Evolutionary conservation across 2,113 vertebrate genomes (phyloP), one percentile per base, ranked within the genome.

Genomic region (Diadophis punctatus): DNA sequence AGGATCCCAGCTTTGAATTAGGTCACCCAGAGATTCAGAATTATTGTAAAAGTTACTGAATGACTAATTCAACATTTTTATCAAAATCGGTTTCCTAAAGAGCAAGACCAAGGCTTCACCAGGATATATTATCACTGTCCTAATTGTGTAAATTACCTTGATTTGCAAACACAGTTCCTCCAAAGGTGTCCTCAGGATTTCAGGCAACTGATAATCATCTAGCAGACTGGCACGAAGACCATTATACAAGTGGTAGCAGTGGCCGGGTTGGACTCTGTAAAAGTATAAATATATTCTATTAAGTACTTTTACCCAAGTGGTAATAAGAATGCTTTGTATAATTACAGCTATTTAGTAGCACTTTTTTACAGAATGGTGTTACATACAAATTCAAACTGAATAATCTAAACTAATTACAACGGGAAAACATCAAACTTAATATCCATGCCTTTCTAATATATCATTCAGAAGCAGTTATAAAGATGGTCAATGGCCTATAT

Each of bases 81-180:
- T 22, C 8, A 20, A 80, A 80, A 80, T 80, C 18, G 0, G 34
- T 80, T 80, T 80, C 30, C 22, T 86, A 80, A 2, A 63, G 20
- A 34, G 18, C 12, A n/a, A 90, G 16, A 90, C 23, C 9, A 80
- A 80, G 34, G 8, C 34, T 10, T 80, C 34, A 80, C 18, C 18
- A 43, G 74, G 18, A 39, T 80, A 22, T 39, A 39, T 39, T 22
- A 43, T 80, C 74, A 43, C 10, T 58, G 52, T 49, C 86, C 46
- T 8, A 43, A 91, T 18, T 90, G 30, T 20, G 74, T 46, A 8
- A 55, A 23, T 96, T 95, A 99, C 99, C 98, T 99, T 99, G 94
- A 99, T 99, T 92, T 99, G 99, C 92, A 99, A 97, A 95, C 99
- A 99, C 74, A 99, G 98, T 23, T 99, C 99, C 96, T 99, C 99